Percentiles rank a stretch among this genome's conserved stretches.
Evolutionary conservation across 2,113 vertebrate genomes (phyloP).

Genomic region (Malurus cyaneus): DNA sequence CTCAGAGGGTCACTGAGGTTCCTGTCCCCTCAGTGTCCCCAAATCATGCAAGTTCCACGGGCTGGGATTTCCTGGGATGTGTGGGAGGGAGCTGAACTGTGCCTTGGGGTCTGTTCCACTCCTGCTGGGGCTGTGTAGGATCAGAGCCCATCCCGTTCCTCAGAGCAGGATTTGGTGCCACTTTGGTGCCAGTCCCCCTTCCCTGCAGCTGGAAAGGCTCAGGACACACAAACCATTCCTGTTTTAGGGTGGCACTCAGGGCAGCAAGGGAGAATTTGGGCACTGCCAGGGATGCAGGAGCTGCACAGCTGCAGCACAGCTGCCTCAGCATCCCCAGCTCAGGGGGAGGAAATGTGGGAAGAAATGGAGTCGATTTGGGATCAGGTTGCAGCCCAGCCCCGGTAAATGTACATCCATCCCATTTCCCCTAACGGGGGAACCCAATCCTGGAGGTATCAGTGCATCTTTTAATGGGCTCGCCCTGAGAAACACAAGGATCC

Average conservation of each 20-base stretch:
- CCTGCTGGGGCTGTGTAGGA: neutral
- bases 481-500: neutral
- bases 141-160: neutral
- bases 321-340: accelerated
- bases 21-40: neutral
- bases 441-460: neutral
- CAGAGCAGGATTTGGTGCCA: neutral
- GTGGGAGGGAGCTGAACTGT: neutral
- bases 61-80: neutral
- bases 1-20: neutral
- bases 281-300: neutral
- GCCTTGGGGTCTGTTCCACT: neutral
- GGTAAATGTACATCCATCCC: neutral
- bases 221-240: neutral
- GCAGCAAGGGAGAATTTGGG: neutral
- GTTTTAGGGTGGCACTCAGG: neutral
- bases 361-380: neutral
- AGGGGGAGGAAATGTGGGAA: accelerated
- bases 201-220: neutral
- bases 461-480: neutral
- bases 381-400: neutral
- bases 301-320: neutral
- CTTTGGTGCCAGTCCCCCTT: neutral
- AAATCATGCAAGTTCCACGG: too few species aligned
- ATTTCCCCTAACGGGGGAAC: neutral